These are phyloP conservation scores for Danaus chrysippus DNA, from an alignment of 2,888 invertebrate species.

Conservation along the genomic window DNA sequence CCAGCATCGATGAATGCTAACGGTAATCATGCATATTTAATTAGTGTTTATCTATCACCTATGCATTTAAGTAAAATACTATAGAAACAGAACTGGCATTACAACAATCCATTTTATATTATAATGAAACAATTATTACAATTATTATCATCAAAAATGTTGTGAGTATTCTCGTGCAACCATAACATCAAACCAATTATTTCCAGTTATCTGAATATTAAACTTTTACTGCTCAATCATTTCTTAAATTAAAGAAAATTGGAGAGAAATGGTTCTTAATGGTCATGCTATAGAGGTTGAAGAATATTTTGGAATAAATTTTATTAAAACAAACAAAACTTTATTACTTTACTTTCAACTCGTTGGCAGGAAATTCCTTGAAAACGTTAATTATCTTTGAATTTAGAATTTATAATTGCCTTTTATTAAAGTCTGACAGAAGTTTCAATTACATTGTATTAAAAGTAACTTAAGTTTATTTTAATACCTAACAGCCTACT, in stretches of 20 bases:
- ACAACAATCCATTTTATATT: no score
- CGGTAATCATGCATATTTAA: no score
- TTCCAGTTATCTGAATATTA: background rate
- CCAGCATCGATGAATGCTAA: background rate
- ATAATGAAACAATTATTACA: no score
- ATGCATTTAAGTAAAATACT: no score
- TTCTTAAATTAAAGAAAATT: background rate
- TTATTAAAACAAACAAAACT: background rate
- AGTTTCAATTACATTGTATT: constrained; percentile 2
- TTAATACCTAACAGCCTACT: background rate
- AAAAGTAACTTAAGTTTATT: constrained; percentile 2
- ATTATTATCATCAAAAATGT: background rate
- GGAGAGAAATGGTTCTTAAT: background rate
- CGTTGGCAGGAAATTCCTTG: background rate
- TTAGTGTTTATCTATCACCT: no score
- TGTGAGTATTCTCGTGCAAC: background rate
- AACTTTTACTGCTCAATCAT: background rate
- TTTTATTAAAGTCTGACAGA: background rate
- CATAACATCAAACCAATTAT: background rate
- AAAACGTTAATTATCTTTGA: background rate
- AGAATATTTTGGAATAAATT: background rate
- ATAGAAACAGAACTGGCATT: no score
- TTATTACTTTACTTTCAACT: background rate
- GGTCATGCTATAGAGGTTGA: background rate
- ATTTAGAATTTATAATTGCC: background rate